Conservation (phyloP, 1,140 invertebrate species). For the Xylocopa sonorina region DNA sequence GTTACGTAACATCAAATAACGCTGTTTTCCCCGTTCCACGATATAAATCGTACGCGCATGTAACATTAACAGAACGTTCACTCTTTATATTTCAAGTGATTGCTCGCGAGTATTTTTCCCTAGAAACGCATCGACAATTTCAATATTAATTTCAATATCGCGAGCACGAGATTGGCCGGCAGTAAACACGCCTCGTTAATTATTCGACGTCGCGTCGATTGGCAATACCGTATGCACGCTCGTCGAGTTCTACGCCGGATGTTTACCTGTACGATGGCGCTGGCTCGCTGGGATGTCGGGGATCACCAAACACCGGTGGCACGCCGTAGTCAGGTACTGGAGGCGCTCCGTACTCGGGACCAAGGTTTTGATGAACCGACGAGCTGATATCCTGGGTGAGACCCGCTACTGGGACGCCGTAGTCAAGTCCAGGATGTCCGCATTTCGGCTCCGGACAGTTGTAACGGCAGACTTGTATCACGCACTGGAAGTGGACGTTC, state of each 20-base stretch:
- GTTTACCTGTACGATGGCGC: conserved; percentile 87
- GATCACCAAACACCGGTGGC: conserved; percentile 90
- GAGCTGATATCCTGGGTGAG: conserved; percentile 86
- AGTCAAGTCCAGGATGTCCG: conserved; percentile 86
- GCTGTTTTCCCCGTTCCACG: no score
- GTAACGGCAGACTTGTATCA: conserved; percentile 96
- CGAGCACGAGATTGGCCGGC: no score
- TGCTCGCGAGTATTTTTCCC: no score
- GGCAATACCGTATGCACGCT: no score
- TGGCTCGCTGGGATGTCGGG: conserved; percentile 90
- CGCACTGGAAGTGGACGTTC: conserved; percentile 98
- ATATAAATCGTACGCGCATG: no score
- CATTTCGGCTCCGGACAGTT: conserved; percentile 96
- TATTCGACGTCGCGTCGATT: no score
- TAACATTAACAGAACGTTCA: no score
- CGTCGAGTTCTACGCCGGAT: background rate
- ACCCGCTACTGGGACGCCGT: conserved; percentile 86
- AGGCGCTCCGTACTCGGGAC: conserved; percentile 87
- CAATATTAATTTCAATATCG: no score
- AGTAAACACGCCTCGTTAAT: no score
- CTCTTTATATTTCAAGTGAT: no score
- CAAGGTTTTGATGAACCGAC: conserved; percentile 83
- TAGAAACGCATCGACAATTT: no score
- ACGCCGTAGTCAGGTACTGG: conserved; percentile 87
- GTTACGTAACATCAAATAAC: background rate